Conservation (phyloP, 2,888 invertebrate species). For the Tiliacea aurago region DNA sequence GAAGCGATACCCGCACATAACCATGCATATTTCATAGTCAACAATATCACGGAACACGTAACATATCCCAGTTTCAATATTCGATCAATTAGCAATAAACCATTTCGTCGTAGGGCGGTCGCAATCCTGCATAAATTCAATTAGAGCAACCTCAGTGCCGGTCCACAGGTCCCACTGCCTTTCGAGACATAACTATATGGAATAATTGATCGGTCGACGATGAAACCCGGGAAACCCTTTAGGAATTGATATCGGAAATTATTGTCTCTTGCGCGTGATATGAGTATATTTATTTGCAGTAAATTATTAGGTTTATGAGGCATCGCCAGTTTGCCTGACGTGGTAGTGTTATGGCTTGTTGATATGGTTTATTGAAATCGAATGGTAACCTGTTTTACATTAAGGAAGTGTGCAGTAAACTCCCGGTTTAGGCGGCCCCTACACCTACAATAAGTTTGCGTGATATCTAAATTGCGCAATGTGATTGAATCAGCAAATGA, state of each 20-base stretch:
- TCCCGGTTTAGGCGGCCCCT: background rate
- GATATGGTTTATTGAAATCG: conserved; percentile 46
- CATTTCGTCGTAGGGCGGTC: conserved; percentile 79
- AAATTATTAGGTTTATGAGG: conserved; percentile 64
- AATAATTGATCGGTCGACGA: conserved; percentile 81
- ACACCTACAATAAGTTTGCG: too few relatives aligned
- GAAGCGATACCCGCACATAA: conserved; percentile 55
- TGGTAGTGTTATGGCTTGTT: conserved; percentile 23
- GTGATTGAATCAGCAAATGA: background rate
- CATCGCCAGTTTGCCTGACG: conserved; percentile 31
- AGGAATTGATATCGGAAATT: conserved; percentile 72
- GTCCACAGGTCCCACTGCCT: conserved; percentile 76
- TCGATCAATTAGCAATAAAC: conserved; percentile 86
- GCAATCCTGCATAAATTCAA: conserved; percentile 87
- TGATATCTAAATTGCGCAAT: too few relatives aligned
- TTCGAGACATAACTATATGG: conserved; percentile 80
- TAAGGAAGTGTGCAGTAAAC: conserved; percentile 35
- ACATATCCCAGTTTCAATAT: conserved; percentile 73
- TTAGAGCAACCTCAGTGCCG: conserved; percentile 75
- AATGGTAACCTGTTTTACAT: conserved; percentile 39
- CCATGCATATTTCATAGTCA: conserved; percentile 66
- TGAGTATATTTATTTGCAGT: conserved; percentile 66
- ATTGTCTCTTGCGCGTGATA: conserved; percentile 65
- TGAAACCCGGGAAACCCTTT: conserved; percentile 72
- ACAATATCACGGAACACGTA: conserved; percentile 69